Evolutionary conservation across 1,140 invertebrate genomes (phyloP).

Genomic region (Gonatopus flavifemur): DNA sequence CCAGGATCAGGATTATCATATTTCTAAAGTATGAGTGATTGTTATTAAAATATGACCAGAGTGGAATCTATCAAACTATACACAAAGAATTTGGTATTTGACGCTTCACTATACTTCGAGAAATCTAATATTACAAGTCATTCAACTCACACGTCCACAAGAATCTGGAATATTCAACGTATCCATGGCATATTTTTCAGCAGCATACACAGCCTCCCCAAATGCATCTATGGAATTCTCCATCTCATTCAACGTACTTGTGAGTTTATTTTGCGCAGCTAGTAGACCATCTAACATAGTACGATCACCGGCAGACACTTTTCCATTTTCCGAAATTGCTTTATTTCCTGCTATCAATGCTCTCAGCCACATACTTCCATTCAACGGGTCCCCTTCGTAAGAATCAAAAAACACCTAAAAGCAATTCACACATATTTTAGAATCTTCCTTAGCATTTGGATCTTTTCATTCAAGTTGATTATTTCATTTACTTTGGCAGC

Average conservation of each 20-base stretch:
- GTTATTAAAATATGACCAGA: background rate
- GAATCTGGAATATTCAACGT: slow-evolving; percentile 54
- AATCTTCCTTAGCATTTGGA: background rate
- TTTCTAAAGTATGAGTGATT: slow-evolving; percentile 20
- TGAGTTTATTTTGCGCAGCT: slow-evolving; percentile 36
- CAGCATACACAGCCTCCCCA: slow-evolving; percentile 55
- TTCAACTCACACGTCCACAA: slow-evolving; percentile 16
- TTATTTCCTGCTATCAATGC: slow-evolving; percentile 47
- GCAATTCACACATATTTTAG: slow-evolving; percentile 2
- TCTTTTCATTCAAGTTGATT: background rate
- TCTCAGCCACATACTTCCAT: slow-evolving; percentile 38
- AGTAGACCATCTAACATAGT: slow-evolving; percentile 63
- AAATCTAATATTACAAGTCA: slow-evolving; percentile 7
- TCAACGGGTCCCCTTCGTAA: slow-evolving; percentile 20
- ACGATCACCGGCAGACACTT: slow-evolving; percentile 55
- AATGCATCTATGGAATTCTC: slow-evolving; percentile 45
- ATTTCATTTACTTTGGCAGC: slow-evolving; percentile 41
- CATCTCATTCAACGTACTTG: slow-evolving; percentile 25
- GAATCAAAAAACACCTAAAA: slow-evolving; percentile 27
- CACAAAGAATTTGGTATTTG: background rate
- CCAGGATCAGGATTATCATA: slow-evolving; percentile 60
- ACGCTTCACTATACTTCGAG: background rate
- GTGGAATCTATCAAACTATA: background rate
- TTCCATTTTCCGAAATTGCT: slow-evolving; percentile 58
- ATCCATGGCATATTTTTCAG: slow-evolving; percentile 56